Conservation (phyloP, 2,113 vertebrate species). For the Chlorocebus sabaeus region DNA sequence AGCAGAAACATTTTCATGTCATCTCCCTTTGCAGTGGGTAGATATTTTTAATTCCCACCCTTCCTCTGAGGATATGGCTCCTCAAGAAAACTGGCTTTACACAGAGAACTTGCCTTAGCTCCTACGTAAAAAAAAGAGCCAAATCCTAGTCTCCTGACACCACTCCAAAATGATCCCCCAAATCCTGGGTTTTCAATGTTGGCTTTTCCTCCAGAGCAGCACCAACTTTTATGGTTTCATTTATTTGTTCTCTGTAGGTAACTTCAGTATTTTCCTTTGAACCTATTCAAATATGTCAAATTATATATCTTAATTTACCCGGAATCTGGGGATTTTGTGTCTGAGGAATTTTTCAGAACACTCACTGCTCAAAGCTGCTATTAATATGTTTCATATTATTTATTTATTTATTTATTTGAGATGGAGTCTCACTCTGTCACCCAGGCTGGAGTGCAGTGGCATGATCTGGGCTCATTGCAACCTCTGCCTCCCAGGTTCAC, state of each 20-base stretch:
- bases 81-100: background rate
- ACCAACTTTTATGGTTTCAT: background rate
- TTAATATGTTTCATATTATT: background rate
- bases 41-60: background rate
- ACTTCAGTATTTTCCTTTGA: background rate
- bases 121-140: fast-evolving
- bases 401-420: too few relatives aligned
- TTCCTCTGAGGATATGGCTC: background rate
- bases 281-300: background rate
- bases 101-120: fast-evolving
- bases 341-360: background rate
- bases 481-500: too few relatives aligned
- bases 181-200: fast-evolving
- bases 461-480: too few relatives aligned
- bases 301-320: background rate
- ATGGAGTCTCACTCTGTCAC: too few relatives aligned
- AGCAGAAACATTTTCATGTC: fast-evolving
- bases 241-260: too few relatives aligned
- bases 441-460: too few relatives aligned
- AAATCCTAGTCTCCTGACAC: too few relatives aligned
- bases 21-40: fast-evolving
- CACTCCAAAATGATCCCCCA: fast-evolving
- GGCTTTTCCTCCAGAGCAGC: background rate
- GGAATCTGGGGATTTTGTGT: background rate
- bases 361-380: background rate